Evolutionary conservation across 2,888 invertebrate genomes (phyloP), one percentile per base, ranked within the genome.

Genomic region (Hymenopus coronatus): DNA sequence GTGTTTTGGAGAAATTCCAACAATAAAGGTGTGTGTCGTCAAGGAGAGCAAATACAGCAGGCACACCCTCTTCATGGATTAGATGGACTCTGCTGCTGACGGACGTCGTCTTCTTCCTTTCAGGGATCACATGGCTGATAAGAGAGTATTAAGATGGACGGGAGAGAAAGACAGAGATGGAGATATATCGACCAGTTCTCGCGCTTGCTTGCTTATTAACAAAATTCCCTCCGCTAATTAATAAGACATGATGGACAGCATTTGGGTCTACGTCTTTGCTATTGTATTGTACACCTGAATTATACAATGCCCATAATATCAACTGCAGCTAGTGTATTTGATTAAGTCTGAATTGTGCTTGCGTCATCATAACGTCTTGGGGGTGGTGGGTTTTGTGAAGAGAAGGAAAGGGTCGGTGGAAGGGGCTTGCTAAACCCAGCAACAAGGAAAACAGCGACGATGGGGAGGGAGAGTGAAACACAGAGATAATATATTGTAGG

Each of bases 261-360:
- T 85, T 85, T 85, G 46, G 85, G 46, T 54, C 33, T 85, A 54
- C 87, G 87, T 87, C 87, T 87, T 87, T 82, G 87, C 87, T 33
- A 87, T 87, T 87, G 87, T 87, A 82, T 87, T 28, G 33, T 27
- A 30, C 82, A 87, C 87, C 87, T 87, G 87, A 87, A 87, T 87
- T 82, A 87, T 87, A 87, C 87, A 87, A 87, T 87, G 87, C 33
- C 87, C 87, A 87, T 87, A 87, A 82, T 87, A 87, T 87, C 87
- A 87, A 82, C 87, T 87, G 87, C 82, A 87, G 82, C 85, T 87
- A 30, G 87, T 87, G 87, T 87, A 87, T 87, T 87, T 87, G 87
- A 87, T 87, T 87, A 87, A 87, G 82, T 87, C 87, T 87, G 87
- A 87, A 87, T 70, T 87, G 87, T 87, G 87, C 87, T 87, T 87